phyloP scores from a whole-genome alignment of 2,888 invertebrate genomes.

The Polyploca ridens region DNA sequence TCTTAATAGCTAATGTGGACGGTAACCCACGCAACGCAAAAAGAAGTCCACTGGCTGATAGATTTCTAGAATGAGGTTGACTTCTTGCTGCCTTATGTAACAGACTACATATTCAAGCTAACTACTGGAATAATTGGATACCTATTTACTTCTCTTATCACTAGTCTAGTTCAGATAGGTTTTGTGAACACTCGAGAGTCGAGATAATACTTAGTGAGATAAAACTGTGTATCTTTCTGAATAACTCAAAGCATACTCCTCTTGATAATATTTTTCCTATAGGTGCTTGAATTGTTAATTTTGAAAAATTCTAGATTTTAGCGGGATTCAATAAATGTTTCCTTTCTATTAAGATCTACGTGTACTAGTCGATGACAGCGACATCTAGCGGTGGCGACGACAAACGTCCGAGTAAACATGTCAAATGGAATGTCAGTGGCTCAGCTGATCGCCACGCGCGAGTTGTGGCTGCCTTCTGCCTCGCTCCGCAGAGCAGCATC shows the following conservation, averaged over 20 bases:
- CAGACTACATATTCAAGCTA: neutral
- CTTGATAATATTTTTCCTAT: neutral
- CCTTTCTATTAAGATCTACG: slow-evolving; percentile 33
- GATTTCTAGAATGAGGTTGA: neutral
- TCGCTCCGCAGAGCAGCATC: slow-evolving; percentile 54
- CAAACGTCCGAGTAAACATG: slow-evolving; percentile 75
- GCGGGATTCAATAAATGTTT: neutral
- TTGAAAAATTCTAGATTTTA: neutral
- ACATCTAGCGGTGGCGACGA: slow-evolving; percentile 68
- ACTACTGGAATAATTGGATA: neutral
- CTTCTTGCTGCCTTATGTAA: slow-evolving; percentile 1
- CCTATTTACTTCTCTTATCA: neutral
- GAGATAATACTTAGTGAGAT: neutral
- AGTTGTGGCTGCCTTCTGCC: slow-evolving; percentile 43
- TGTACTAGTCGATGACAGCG: slow-evolving; percentile 48
- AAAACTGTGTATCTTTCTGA: neutral
- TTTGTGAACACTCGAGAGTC: neutral
- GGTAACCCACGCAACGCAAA: neutral
- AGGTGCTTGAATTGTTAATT: neutral
- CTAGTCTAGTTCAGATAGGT: neutral
- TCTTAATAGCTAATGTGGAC: neutral
- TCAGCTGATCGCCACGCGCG: slow-evolving; percentile 81
- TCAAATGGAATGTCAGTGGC: slow-evolving; percentile 74
- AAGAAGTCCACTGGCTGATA: neutral
- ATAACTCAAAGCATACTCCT: neutral